Base-by-base conservation (phyloP, 92 coral and sea anemone species). In the Umimayanthus kanabou region DNA sequence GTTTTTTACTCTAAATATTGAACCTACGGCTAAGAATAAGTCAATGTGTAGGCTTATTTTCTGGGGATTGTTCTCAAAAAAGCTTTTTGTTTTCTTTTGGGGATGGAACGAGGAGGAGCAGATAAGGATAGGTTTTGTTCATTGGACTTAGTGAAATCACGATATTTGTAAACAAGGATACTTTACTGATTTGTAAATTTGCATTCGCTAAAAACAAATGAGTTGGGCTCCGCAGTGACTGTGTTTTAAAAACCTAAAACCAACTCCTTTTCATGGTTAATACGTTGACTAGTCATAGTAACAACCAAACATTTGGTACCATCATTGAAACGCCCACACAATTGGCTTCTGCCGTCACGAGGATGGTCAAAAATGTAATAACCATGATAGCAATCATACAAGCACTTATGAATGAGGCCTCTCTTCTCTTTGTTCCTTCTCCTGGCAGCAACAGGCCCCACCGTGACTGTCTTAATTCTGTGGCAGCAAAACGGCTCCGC, bases 361-460 rank as follows among this genome's bases (percentile, higher is more conserved):
- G 20, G 67, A 61, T 61, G 67, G 25, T n/a, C n/a, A 82, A 82
- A 82, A 43, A 9, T 82, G 69, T 82, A 82, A 40, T 82, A 69
- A 82, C 86, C 77, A 82, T 30, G 42, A 80, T 16, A 47, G 22
- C 76, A 82, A 47, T 82, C 42, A 67, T 69, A 82, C 86, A 82
- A 91, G 79, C 88, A 89, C 77, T 93, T 97, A 97, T 81, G 99
- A 97, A 39, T 98, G 95, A 65, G 99, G 99, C 49, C 99, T 93
- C 83, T 97, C 99, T 89, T 97, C 95, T 89, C 95, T 97, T 89
- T 97, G n/a, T n/a, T n/a, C n/a, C n/a, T n/a, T n/a, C n/a, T n/a
- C n/a, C n/a, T n/a, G n/a, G n/a, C 13, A 61, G 67, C 67, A 61
- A 61, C 20, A 61, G 67, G 25, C 67, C 20, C 23, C 23, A 18